A percentile compares a stretch with the other conserved stretches of the same genome.
phyloP scores from a whole-genome alignment of 2,888 invertebrate species.

The Andrena camellia region DNA sequence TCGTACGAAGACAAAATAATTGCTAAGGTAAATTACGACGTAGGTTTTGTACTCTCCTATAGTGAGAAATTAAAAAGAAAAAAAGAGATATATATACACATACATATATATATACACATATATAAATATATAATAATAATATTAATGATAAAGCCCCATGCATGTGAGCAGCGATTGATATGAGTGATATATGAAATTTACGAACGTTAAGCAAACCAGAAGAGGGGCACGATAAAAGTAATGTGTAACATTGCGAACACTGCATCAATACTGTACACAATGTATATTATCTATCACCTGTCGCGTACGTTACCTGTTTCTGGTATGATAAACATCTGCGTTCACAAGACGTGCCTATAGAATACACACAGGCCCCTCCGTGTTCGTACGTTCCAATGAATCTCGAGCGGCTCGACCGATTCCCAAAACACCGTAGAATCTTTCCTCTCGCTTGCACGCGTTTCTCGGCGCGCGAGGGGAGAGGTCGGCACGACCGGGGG shows the following conservation, averaged over 20 bases:
- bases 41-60: conserved; percentile 67
- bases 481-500: no score
- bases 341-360: not conserved
- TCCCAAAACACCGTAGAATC: no score
- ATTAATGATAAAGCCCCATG: conserved; percentile 40
- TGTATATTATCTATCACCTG: conserved; percentile 66
- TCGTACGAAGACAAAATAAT: conserved; percentile 80
- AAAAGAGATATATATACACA: conserved; percentile 37
- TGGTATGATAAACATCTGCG: conserved; percentile 29
- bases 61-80: conserved; percentile 55
- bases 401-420: no score
- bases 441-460: no score
- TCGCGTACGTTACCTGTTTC: conserved; percentile 72
- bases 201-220: conserved; percentile 47
- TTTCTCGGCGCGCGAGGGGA: no score
- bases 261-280: conserved; percentile 69
- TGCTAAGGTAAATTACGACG: conserved; percentile 78
- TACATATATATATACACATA: conserved; percentile 22
- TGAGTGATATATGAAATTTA: conserved; percentile 57
- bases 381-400: no score
- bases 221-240: conserved; percentile 26
- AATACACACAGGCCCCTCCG: not conserved
- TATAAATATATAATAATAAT: conserved; percentile 16
- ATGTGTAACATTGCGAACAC: conserved; percentile 68
- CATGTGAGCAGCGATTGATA: conserved; percentile 59